Base-by-base conservation (phyloP, 37 sponge, comb jelly and placozoan genomes). In the Halichondria panicea region DNA sequence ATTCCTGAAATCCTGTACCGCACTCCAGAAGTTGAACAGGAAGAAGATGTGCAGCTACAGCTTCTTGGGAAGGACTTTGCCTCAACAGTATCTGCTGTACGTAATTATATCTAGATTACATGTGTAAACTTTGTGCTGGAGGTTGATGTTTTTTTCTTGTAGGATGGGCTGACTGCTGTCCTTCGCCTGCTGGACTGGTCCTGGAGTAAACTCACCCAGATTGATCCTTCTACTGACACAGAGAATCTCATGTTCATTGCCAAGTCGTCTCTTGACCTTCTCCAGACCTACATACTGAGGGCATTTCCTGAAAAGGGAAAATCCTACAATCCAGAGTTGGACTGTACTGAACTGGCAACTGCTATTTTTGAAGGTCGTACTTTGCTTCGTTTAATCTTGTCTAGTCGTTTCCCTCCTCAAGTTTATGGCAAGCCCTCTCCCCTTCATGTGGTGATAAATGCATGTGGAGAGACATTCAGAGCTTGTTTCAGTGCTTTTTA, bases 401-500 rank as follows among this genome's bases (percentile, higher is more conserved):
- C 92, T 4, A 40, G 57, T 9, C 64, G 77, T 34, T 43, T 28
- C 2, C 42, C 40, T 21, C 25, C 8, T 0, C 55, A 70, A 7
- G 35, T 32, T 2, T 35, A 33, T 6, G 44, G 40, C 38, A 37
- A 48, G 60, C 41, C 36, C 18, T 43, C 63, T 7, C 80, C 63
- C 0, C 12, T 86, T 6, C 19, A 50, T 30, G 36, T 27, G 12
- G 76, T 91, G 18, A 70, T 78, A 22, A 65, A 56, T 6, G 66
- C 72, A 11, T 93, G 88, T 35, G 43, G 81, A 13, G 63, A 63
- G 12, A 71, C 82, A 32, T 92, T 89, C 82, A 63, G 75, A n/a
- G 55, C 66, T 30, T 96, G 96, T 52, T 96, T 92, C 81, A 84
- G 89, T 48, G 90, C 90, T 46, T 96, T 96, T 82, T 96, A 92